Percentiles rank a stretch among this genome's conserved stretches.
Evolutionary conservation across 2,888 invertebrate genomes (phyloP).

Genomic region (Philopedon plagiatum): DNA sequence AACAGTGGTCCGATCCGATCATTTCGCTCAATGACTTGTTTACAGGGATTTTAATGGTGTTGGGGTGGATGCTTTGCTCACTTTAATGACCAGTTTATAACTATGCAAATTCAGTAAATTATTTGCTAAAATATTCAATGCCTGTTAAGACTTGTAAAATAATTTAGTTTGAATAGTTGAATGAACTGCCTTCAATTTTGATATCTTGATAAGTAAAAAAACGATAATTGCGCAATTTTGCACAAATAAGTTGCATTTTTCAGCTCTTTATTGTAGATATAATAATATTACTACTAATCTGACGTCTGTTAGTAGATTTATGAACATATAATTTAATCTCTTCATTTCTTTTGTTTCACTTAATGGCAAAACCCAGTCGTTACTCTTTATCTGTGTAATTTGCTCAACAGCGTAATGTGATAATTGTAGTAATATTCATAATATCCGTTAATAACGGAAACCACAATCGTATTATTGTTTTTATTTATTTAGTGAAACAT

Average conservation of each 20-base stretch:
- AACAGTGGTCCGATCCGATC: neutral
- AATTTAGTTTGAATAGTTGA: too few species aligned
- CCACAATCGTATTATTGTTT: conserved; percentile 27
- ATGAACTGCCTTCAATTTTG: too few species aligned
- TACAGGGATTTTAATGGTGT: neutral
- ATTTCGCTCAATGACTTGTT: conserved; percentile 14
- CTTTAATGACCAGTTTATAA: conserved; percentile 4
- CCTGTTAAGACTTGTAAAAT: too few species aligned
- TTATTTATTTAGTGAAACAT: conserved; percentile 23
- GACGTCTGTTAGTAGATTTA: too few species aligned
- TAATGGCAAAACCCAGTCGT: conserved; percentile 13
- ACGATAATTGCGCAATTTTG: too few species aligned
- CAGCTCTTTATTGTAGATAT: too few species aligned
- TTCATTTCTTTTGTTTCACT: conserved; percentile 18
- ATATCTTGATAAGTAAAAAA: too few species aligned
- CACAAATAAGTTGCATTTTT: too few species aligned
- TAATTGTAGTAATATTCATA: conserved; percentile 35
- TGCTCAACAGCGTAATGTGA: conserved; percentile 31
- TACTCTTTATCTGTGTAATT: conserved; percentile 28
- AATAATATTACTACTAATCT: too few species aligned
- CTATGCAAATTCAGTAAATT: conserved; percentile 1
- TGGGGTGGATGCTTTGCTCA: conserved; percentile 4
- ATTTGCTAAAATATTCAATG: too few species aligned
- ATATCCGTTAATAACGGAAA: conserved; percentile 25
- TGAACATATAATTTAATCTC: neutral